These are phyloP conservation scores for Nephrotoma flavescens DNA, from an alignment of 2,888 invertebrate species.

Conservation along the genomic window DNA sequence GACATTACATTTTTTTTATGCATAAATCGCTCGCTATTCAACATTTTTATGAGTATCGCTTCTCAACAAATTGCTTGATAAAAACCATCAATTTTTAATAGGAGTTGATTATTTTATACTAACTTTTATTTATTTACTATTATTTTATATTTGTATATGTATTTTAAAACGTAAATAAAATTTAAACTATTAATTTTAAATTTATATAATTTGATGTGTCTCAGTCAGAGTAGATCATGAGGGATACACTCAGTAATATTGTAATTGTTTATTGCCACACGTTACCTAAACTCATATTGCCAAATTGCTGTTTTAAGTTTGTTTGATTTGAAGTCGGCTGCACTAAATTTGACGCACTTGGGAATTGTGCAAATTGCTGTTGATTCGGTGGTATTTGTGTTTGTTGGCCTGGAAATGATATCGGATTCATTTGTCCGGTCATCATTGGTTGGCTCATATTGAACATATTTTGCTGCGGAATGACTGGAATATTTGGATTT, in stretches of 20 bases:
- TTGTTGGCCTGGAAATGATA: conserved; percentile 3
- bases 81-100: not conserved
- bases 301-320: conserved; percentile 31
- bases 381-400: conserved; percentile 13
- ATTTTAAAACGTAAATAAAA: not conserved
- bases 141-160: not conserved
- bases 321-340: conserved; percentile 17
- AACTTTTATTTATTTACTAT: not conserved
- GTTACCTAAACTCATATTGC: conserved; percentile 32
- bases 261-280: conserved; percentile 29
- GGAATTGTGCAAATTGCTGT: conserved; percentile 26
- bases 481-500: conserved; percentile 14
- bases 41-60: not conserved
- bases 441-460: conserved; percentile 8
- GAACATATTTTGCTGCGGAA: not conserved
- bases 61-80: not conserved
- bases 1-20: not conserved
- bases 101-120: not conserved
- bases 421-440: conserved; percentile 19
- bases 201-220: not conserved
- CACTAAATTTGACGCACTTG: conserved; percentile 13
- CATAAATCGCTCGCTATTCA: not conserved
- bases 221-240: not conserved
- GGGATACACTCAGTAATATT: not conserved
- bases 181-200: not conserved